Percentiles rank a stretch among this genome's conserved stretches.
Conservation (phyloP, 2,797 vertebrate species). For the Trachurus trachurus region DNA sequence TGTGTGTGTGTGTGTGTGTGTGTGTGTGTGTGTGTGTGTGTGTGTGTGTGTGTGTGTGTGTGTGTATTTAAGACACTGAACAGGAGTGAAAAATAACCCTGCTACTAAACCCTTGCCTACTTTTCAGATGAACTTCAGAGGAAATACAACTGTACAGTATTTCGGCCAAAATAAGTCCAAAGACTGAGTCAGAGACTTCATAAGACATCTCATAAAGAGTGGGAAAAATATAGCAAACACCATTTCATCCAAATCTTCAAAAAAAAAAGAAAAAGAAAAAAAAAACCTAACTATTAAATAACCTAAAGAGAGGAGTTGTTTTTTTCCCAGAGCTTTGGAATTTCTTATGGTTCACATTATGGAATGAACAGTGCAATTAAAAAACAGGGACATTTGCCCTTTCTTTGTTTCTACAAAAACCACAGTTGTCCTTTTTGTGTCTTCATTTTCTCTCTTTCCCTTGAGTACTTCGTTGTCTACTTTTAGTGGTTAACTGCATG, state of each 20-base stretch:
- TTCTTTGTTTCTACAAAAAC: slow-evolving; percentile 70
- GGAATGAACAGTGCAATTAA: slow-evolving; percentile 90
- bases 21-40: slow-evolving; percentile 12
- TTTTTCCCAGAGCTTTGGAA: slow-evolving; percentile 82
- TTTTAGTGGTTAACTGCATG: slow-evolving; percentile 79
- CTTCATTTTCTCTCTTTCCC: slow-evolving; percentile 61
- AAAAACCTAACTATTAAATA: slow-evolving; percentile 67
- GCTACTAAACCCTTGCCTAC: slow-evolving; percentile 59
- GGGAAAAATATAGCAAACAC: slow-evolving; percentile 58
- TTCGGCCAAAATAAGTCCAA: slow-evolving; percentile 43
- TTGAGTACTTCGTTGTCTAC: slow-evolving; percentile 57
- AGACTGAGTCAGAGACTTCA: slow-evolving; percentile 43
- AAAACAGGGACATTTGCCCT: slow-evolving; percentile 69
- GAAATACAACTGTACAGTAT: slow-evolving; percentile 68
- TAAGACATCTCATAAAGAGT: slow-evolving; percentile 63
- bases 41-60: slow-evolving; percentile 29
- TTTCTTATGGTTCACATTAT: slow-evolving; percentile 88
- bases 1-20: slow-evolving; percentile 45
- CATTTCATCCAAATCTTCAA: slow-evolving; percentile 66
- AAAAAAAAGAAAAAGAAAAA: slow-evolving; percentile 5
- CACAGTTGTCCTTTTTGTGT: slow-evolving; percentile 76
- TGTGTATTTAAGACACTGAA: slow-evolving; percentile 68
- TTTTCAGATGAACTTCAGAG: slow-evolving; percentile 59
- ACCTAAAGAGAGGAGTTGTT: slow-evolving; percentile 66
- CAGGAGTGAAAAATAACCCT: slow-evolving; percentile 61